Conservation (phyloP, 2,113 vertebrate species). For the Spea bombifrons region DNA sequence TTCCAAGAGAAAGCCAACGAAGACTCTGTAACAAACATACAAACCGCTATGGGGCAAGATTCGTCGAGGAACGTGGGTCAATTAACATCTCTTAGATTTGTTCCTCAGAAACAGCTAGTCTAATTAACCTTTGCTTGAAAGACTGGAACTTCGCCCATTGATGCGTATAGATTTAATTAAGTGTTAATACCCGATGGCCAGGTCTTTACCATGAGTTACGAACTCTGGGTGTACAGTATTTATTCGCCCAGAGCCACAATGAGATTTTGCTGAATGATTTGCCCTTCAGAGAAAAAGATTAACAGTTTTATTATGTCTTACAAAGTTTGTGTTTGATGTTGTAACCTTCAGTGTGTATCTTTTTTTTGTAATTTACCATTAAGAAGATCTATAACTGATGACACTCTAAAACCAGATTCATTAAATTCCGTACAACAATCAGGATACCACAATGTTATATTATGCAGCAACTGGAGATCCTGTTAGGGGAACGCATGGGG, state of each 20-base stretch:
- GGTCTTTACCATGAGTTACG: constrained; percentile 49
- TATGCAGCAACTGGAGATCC: too few relatives aligned
- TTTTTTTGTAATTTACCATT: constrained; percentile 53
- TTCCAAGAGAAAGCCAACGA: constrained; percentile 11
- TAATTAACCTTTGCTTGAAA: constrained; percentile 57
- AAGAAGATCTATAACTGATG: constrained; percentile 24
- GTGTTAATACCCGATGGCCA: constrained; percentile 48
- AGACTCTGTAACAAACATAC: constrained; percentile 8
- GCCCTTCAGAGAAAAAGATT: constrained; percentile 47
- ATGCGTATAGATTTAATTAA: constrained; percentile 57
- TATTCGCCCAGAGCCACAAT: constrained; percentile 43
- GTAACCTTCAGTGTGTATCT: constrained; percentile 29
- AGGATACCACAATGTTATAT: too few relatives aligned
- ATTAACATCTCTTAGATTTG: constrained; percentile 61
- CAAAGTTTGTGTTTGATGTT: constrained; percentile 36
- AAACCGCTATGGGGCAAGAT: constrained; percentile 39
- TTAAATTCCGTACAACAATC: too few relatives aligned
- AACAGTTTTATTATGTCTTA: constrained; percentile 35
- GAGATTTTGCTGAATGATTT: constrained; percentile 46
- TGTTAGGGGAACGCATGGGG: too few relatives aligned
- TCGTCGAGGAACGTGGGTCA: constrained; percentile 45
- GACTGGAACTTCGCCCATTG: constrained; percentile 55
- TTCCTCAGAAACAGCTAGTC: constrained; percentile 55
- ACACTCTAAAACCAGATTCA: too few relatives aligned
- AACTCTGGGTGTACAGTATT: constrained; percentile 45